Conservation (phyloP, 2,888 invertebrate species). For the Bimastos eiseni region DNA sequence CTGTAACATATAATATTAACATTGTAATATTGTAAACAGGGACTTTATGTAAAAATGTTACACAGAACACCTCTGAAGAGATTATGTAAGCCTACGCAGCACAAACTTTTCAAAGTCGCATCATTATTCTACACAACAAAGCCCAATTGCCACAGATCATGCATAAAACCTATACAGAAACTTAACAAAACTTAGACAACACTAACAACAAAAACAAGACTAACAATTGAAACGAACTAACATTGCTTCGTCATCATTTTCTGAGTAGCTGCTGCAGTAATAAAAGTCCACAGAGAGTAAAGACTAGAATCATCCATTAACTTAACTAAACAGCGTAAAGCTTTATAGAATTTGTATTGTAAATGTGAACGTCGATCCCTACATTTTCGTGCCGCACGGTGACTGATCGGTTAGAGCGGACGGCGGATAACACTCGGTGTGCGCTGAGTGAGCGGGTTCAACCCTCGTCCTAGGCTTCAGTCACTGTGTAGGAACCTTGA, state of each 20-base stretch:
- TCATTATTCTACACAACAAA: too few species aligned
- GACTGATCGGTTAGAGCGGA: too few species aligned
- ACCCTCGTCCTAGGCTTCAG: too few species aligned
- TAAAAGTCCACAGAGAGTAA: not conserved
- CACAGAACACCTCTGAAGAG: too few species aligned
- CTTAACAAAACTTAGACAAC: slow-evolving; percentile 5
- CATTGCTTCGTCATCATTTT: not conserved
- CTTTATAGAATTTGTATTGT: not conserved
- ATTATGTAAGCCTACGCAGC: too few species aligned
- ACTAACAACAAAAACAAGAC: not conserved
- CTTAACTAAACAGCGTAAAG: not conserved
- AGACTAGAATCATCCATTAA: not conserved
- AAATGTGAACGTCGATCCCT: too few species aligned
- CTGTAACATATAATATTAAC: not conserved
- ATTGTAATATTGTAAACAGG: not conserved
- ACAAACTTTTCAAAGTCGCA: too few species aligned
- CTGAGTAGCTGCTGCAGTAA: not conserved
- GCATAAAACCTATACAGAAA: not conserved
- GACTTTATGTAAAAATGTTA: too few species aligned
- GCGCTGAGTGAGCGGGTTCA: too few species aligned
- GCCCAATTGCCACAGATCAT: not conserved
- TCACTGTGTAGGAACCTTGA: too few species aligned
- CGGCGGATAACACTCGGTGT: too few species aligned
- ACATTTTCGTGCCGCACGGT: too few species aligned
- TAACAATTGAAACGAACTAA: not conserved